phyloP scores from a whole-genome alignment of 2,888 invertebrate species.

The Sphaeridia pumilis region DNA sequence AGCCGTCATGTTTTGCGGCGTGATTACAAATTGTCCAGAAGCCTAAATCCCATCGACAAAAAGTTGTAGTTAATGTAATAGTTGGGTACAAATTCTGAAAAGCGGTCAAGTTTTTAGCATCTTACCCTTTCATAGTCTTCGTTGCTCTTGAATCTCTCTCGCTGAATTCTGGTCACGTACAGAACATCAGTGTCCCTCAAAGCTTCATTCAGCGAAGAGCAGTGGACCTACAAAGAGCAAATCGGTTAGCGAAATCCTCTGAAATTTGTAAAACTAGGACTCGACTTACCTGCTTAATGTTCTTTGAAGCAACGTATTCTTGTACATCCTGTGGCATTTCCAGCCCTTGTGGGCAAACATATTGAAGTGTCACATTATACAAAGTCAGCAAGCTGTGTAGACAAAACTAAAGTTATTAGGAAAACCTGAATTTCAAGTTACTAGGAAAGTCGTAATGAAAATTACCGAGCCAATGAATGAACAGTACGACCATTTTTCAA shows the following conservation, averaged over 20 bases:
- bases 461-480: conserved; percentile 77
- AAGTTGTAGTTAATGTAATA: neutral
- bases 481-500: conserved; percentile 96
- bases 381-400: conserved; percentile 60
- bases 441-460: neutral
- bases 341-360: conserved; percentile 75
- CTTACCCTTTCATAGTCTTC: conserved; percentile 75
- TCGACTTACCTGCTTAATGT: conserved; percentile 58
- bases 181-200: conserved; percentile 89
- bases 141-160: conserved; percentile 71
- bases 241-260: neutral
- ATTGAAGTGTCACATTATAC: conserved; percentile 75
- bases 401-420: neutral
- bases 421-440: neutral
- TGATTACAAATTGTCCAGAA: conserved; percentile 77
- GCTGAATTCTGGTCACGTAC: conserved; percentile 96
- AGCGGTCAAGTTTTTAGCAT: too few relatives aligned
- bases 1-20: conserved; percentile 87
- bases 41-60: conserved; percentile 46
- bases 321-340: conserved; percentile 82
- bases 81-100: too few relatives aligned
- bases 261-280: too few relatives aligned
- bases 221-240: neutral
- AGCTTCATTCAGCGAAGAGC: conserved; percentile 80
- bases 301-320: conserved; percentile 63